Evolutionary conservation across 2,797 vertebrate genomes (phyloP).

Genomic region (Ataeniobius toweri): DNA sequence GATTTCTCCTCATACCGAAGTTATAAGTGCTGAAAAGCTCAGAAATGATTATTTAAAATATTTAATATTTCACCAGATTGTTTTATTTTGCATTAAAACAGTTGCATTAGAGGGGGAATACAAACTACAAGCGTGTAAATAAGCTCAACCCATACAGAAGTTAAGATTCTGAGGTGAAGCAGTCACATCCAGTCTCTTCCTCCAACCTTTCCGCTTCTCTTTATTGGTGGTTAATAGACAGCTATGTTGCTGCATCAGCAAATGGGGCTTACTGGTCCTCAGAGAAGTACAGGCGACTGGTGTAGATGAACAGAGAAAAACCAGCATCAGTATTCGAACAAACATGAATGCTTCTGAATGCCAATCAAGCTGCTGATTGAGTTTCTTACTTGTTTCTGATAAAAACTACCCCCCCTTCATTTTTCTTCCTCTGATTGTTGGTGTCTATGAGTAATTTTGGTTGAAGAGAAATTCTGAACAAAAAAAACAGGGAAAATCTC

Average conservation of each 20-base stretch:
- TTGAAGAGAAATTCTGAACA: not conserved
- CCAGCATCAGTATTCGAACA: not conserved
- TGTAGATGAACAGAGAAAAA: not conserved
- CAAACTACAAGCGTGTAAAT: not conserved
- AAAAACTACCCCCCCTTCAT: not conserved
- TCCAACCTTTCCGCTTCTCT: not conserved
- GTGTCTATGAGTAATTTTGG: not conserved
- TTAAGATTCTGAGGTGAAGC: not conserved
- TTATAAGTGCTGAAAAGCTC: not conserved
- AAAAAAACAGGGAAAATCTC: not conserved
- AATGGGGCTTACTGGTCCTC: constrained; percentile 3
- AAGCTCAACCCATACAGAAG: not conserved
- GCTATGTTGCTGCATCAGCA: constrained; percentile 3
- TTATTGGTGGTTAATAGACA: not conserved
- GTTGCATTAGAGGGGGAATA: not conserved
- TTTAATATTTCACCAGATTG: not conserved
- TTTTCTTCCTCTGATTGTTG: not conserved
- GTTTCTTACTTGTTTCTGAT: not conserved
- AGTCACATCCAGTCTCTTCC: not conserved
- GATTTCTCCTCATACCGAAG: too few species aligned
- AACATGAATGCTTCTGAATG: too few species aligned
- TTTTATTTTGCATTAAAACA: not conserved
- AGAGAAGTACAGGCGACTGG: not conserved
- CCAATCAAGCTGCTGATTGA: not conserved
- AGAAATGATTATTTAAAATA: not conserved